These are phyloP conservation scores for Sialis lutaria DNA, from an alignment of 2,888 invertebrate genomes.

Conservation along the genomic window DNA sequence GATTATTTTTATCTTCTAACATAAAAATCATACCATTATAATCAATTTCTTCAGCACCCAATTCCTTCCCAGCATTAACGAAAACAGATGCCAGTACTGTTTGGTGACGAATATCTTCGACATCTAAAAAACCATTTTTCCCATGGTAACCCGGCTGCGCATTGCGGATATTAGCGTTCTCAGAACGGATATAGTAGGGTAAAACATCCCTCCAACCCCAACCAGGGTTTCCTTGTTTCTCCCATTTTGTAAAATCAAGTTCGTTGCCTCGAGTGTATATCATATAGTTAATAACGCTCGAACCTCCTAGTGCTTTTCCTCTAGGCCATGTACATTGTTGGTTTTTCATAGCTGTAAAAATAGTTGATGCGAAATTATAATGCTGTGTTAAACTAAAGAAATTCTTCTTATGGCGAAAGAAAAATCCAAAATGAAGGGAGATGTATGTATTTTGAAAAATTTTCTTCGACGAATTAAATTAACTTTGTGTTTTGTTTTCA, in stretches of 20 bases:
- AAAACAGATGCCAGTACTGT: slow-evolving; percentile 24
- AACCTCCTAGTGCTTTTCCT: slow-evolving; percentile 40
- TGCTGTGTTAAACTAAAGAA: too few species aligned
- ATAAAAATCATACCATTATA: slow-evolving; percentile 18
- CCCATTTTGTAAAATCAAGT: slow-evolving; percentile 49
- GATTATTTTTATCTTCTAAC: too few species aligned
- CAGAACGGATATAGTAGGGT: slow-evolving; percentile 39
- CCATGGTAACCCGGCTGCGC: slow-evolving; percentile 33
- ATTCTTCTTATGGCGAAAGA: too few species aligned
- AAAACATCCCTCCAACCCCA: slow-evolving; percentile 36
- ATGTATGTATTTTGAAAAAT: too few species aligned
- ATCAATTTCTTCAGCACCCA: slow-evolving; percentile 26
- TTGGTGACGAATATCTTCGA: slow-evolving; percentile 35
- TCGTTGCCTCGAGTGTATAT: slow-evolving; percentile 58
- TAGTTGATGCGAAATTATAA: not conserved
- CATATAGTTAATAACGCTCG: slow-evolving; percentile 44
- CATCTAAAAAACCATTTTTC: slow-evolving; percentile 38
- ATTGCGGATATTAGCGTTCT: slow-evolving; percentile 25
- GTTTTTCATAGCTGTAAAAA: slow-evolving; percentile 7
- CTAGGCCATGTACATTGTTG: slow-evolving; percentile 31
- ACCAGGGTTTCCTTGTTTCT: slow-evolving; percentile 47
- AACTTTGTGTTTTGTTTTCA: too few species aligned
- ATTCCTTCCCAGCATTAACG: slow-evolving; percentile 21
- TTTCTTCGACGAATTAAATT: too few species aligned
- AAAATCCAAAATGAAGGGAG: too few species aligned